Evolutionary conservation across 2,797 vertebrate genomes (phyloP).

Genomic region (Sarcoramphus papa): DNA sequence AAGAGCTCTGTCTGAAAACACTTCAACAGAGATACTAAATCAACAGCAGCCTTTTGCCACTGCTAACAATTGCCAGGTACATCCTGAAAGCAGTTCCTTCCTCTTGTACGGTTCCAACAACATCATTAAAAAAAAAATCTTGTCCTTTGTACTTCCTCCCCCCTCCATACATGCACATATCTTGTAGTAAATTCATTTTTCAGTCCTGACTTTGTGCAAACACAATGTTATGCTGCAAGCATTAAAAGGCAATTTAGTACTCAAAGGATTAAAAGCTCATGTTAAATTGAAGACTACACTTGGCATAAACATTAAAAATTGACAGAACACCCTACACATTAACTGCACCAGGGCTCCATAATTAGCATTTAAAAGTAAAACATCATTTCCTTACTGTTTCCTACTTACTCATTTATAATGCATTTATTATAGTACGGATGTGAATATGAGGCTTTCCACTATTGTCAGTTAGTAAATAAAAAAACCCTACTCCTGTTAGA

Average conservation of each 20-base stretch:
- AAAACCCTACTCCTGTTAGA: conserved; percentile 13
- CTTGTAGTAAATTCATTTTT: conserved; percentile 87
- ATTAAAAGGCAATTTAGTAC: conserved; percentile 97
- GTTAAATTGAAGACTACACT: conserved; percentile 98
- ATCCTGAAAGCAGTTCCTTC: conserved; percentile 26
- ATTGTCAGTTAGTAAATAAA: conserved; percentile 59
- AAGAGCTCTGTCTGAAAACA: not conserved
- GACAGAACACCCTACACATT: conserved; percentile 91
- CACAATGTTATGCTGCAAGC: conserved; percentile 87
- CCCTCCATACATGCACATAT: conserved; percentile 60
- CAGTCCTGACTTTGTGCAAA: conserved; percentile 85
- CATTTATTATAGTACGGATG: conserved; percentile 82
- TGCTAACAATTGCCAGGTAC: conserved; percentile 48
- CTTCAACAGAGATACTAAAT: conserved; percentile 1
- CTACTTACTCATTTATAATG: conserved; percentile 84
- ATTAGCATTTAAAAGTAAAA: conserved; percentile 89
- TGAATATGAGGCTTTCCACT: conserved; percentile 62
- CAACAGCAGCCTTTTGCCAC: not conserved
- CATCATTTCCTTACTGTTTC: conserved; percentile 84
- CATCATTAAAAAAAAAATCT: conserved; percentile 50
- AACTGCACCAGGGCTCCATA: conserved; percentile 81
- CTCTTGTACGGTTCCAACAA: not conserved
- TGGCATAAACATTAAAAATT: conserved; percentile 95
- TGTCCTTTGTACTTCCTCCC: conserved; percentile 45
- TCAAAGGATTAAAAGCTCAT: conserved; percentile 96